These are phyloP conservation scores for Alviniconcha marisindica DNA, from an alignment of 1,140 invertebrate genomes.

Conservation along the genomic window DNA sequence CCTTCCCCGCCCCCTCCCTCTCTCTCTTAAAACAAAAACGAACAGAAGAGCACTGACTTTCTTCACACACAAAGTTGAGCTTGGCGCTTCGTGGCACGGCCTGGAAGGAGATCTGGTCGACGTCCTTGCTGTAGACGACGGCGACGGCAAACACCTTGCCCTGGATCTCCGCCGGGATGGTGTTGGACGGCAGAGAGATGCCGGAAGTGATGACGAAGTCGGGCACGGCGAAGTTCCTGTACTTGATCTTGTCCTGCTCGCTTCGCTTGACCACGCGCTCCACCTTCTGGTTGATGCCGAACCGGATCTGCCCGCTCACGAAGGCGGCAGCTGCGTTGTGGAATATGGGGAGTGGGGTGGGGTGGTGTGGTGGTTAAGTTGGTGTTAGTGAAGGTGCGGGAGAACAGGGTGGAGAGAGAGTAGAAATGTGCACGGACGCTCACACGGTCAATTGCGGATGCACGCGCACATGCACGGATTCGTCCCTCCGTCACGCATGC, in stretches of 20 bases:
- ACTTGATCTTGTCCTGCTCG: background rate
- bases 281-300: background rate
- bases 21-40: background rate
- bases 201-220: background rate
- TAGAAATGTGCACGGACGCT: no score
- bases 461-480: no score
- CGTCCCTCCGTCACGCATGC: no score
- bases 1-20: background rate
- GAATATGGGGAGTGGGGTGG: no score
- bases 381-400: no score
- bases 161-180: no score
- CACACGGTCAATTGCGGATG: no score
- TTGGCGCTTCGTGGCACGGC: background rate
- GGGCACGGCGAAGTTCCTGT: constrained; percentile 14
- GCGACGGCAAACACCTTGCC: constrained; percentile 2
- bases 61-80: constrained; percentile 30
- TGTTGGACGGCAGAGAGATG: background rate
- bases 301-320: background rate
- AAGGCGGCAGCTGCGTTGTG: no score
- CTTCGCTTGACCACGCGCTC: background rate
- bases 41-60: constrained; percentile 14
- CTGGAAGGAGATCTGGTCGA: background rate
- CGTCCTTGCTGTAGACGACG: background rate
- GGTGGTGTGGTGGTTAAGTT: no score
- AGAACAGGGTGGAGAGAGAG: no score